These are phyloP conservation scores for Cephalopterus ornatus DNA, from an alignment of 2,113 vertebrate species.

Conservation along the genomic window DNA sequence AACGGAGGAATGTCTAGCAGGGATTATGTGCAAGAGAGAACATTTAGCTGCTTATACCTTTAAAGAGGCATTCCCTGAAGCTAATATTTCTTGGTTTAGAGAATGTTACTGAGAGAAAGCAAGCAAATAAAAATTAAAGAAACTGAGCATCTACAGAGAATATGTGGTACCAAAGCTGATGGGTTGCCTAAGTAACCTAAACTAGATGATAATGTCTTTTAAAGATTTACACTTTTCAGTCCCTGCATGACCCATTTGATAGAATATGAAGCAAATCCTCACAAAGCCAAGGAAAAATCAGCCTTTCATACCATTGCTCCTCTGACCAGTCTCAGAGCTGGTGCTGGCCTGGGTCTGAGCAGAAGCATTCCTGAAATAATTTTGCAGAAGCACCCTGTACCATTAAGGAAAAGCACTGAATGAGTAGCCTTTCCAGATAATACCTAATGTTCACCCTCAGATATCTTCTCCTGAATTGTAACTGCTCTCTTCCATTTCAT, in stretches of 20 bases:
- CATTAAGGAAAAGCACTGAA: neutral
- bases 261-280: neutral
- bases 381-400: neutral
- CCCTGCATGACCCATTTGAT: neutral
- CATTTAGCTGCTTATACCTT: neutral
- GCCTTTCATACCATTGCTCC: neutral
- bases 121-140: neutral
- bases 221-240: neutral
- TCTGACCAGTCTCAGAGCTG: neutral
- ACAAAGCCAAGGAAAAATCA: accelerated
- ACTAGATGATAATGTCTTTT: neutral
- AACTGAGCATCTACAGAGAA: neutral
- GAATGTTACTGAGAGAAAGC: neutral
- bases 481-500: neutral
- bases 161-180: neutral
- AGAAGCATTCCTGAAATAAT: neutral
- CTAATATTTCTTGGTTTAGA: neutral
- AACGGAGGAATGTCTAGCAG: neutral
- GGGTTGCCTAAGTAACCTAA: neutral
- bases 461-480: neutral
- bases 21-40: neutral
- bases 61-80: neutral
- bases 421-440: neutral
- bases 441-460: neutral
- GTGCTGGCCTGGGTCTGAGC: neutral